These are phyloP conservation scores for Microtus pennsylvanicus DNA, from an alignment of 2,113 vertebrate genomes.

Conservation along the genomic window DNA sequence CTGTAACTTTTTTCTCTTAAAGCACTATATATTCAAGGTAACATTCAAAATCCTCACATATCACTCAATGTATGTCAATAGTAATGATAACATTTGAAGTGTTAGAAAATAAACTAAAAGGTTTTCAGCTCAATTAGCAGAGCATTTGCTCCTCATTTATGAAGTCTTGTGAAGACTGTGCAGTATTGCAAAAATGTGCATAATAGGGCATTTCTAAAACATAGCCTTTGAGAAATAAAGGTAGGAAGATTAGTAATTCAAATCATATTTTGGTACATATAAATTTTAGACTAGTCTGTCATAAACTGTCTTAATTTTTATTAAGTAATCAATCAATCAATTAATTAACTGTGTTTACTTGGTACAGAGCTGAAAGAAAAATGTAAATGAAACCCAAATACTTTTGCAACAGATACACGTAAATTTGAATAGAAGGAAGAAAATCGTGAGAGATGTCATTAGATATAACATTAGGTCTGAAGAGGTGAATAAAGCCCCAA, in stretches of 20 bases:
- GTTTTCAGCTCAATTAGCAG: not conserved
- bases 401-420: not conserved
- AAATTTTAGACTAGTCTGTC: too few species aligned
- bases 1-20: not conserved
- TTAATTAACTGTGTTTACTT: not conserved
- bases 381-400: not conserved
- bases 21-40: not conserved
- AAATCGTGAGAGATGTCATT: constrained; percentile 21
- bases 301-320: not conserved
- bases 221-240: not conserved
- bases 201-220: not conserved
- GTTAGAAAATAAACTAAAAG: not conserved
- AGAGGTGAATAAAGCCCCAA: not conserved
- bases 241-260: not conserved
- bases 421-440: not conserved
- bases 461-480: not conserved
- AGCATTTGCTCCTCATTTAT: not conserved
- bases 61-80: not conserved
- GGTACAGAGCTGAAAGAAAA: not conserved
- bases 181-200: not conserved
- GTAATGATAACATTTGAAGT: not conserved
- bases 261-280: not conserved
- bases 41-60: not conserved
- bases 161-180: not conserved
- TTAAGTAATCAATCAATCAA: not conserved